Conservation (phyloP, 2,888 invertebrate genomes). For the Hemicrepidius hirtus region DNA sequence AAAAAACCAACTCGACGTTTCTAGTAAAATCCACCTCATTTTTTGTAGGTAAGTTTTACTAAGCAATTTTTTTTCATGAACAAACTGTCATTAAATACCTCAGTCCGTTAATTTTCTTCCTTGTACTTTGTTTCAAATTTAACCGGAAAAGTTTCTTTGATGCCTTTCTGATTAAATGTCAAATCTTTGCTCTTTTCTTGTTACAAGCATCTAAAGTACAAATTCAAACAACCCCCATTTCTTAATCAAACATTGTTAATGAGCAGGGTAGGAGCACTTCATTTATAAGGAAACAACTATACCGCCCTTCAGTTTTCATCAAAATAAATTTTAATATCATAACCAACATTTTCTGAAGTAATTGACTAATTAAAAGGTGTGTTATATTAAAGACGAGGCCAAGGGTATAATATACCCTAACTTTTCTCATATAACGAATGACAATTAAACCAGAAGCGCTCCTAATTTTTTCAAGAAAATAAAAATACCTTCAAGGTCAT, state of each 20-base stretch:
- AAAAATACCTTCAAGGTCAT: too few relatives aligned
- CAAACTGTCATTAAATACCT: constrained; percentile 6
- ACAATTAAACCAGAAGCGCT: too few relatives aligned
- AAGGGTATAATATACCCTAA: neutral
- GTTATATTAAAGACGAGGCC: neutral
- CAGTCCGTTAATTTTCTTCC: constrained; percentile 13
- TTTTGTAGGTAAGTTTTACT: constrained; percentile 14
- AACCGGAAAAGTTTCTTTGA: constrained; percentile 21
- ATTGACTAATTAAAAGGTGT: constrained; percentile 6
- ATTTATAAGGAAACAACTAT: constrained; percentile 3
- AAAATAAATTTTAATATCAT: neutral
- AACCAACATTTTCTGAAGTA: neutral
- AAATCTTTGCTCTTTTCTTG: constrained; percentile 5
- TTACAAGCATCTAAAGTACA: constrained; percentile 5
- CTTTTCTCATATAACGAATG: too few relatives aligned
- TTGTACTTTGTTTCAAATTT: constrained; percentile 16
- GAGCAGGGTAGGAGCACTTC: constrained; percentile 11
- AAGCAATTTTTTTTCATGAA: neutral
- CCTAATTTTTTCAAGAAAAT: too few relatives aligned
- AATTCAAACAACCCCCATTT: constrained; percentile 18
- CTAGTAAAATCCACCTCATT: constrained; percentile 16
- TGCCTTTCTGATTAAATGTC: constrained; percentile 26
- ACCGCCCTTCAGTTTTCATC: neutral
- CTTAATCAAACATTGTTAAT: constrained; percentile 31
- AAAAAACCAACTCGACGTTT: neutral